Evolutionary conservation across 2,797 vertebrate species (phyloP), one percentile per base, ranked within the genome.

Genomic region (Falco rusticolus): DNA sequence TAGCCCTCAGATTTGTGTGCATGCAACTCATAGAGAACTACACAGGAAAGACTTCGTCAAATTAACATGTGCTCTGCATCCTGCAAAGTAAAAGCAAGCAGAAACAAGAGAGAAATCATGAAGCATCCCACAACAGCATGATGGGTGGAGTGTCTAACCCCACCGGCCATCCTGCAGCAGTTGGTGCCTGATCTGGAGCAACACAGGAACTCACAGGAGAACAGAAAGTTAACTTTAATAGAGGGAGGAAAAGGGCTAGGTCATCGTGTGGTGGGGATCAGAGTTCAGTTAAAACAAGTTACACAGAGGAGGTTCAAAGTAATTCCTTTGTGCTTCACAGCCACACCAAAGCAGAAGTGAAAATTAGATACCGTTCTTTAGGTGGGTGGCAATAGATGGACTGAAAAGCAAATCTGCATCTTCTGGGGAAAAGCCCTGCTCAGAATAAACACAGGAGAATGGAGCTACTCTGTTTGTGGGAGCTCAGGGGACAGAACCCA

Each of bases 261-360:
- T 81, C 89, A 54, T 13, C 1, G 1, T 7, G 64, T 56, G 61
- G 33, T 7, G 2, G 37, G 60, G 90, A 91, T 81, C 90, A 93
- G 93, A 96, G 94, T 84, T 82, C 93, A 94, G 89, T 59, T 53
- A 10, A 66, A 95, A 53, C 31, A 66, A 76, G 79, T 3, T 65
- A 48, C 19, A 34, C 64, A 65, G 75, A 90, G 81, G 53, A 95
- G 79, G 89, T 87, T 92, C 93, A 84, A 94, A 96, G 93, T 18
- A 81, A 88, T 84, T 59, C 79, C 63, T 78, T 11, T 9, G 37
- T 0, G 0, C 61, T 81, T 79, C 83, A 57, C 22, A 59, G 77
- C 43, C 64, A 39, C 84, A 71, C 78, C 57, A 68, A 93, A 72
- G 87, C 88, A 94, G 76, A 93, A 84, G 79, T 66, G 92, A 95